phyloP scores from a whole-genome alignment of 2,797 vertebrate genomes.

The Odontamblyopus rebecca region DNA sequence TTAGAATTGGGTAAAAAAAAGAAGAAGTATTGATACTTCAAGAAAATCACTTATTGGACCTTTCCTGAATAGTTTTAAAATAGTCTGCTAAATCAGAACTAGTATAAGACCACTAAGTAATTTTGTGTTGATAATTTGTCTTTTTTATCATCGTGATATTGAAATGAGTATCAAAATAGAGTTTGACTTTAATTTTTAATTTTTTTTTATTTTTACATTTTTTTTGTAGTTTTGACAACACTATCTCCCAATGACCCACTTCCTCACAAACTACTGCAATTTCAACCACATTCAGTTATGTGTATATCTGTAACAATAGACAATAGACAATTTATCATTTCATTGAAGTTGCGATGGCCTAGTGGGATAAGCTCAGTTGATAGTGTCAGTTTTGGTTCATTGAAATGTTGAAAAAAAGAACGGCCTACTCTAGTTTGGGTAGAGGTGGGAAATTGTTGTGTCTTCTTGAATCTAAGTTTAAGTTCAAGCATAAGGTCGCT shows the following conservation, averaged over 20 bases:
- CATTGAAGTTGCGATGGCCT: background rate
- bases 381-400: constrained; percentile 23
- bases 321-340: background rate
- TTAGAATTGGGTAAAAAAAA: too few relatives aligned
- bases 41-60: too few relatives aligned
- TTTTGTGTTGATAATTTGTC: too few relatives aligned
- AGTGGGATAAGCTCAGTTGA: constrained; percentile 10
- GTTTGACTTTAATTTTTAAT: background rate
- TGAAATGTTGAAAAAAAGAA: background rate
- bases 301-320: constrained; percentile 7
- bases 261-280: too few relatives aligned
- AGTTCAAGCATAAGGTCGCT: background rate
- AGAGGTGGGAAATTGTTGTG: background rate
- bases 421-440: background rate
- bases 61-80: too few relatives aligned
- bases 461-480: background rate
- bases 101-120: too few relatives aligned
- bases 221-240: too few relatives aligned
- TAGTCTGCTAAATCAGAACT: too few relatives aligned
- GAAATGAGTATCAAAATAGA: background rate
- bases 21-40: too few relatives aligned
- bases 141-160: too few relatives aligned
- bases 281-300: background rate
- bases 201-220: constrained; percentile 1
- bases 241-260: too few relatives aligned